Percentiles rank a stretch among this genome's conserved stretches.
phyloP scores from a whole-genome alignment of 2,888 invertebrate species.

The Tyria jacobaeae region DNA sequence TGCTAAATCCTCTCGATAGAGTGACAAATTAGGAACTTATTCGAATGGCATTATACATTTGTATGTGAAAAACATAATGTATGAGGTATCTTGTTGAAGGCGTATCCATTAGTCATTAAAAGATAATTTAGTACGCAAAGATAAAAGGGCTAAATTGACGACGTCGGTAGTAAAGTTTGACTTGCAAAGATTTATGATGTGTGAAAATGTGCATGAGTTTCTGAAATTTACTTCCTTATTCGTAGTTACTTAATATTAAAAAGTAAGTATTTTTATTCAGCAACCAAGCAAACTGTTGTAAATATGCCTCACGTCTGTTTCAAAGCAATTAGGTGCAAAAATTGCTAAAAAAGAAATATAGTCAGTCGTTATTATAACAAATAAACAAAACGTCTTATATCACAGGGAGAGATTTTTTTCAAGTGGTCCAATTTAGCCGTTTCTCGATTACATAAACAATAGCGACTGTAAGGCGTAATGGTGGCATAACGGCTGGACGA shows the following conservation, averaged over 20 bases:
- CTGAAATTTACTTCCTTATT: not conserved
- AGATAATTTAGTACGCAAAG: constrained; percentile 7
- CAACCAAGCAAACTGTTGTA: constrained; percentile 6
- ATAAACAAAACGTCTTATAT: constrained; percentile 51
- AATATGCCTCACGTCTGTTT: constrained; percentile 9
- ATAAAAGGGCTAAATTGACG: constrained; percentile 4
- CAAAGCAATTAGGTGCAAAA: constrained; percentile 17
- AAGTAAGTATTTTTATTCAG: not conserved
- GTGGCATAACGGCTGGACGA: constrained; percentile 66
- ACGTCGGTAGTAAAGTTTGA: not conserved
- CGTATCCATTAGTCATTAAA: constrained; percentile 5
- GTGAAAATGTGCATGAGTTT: constrained; percentile 10
- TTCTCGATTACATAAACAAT: constrained; percentile 76
- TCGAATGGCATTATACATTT: not conserved
- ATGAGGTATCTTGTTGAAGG: not conserved
- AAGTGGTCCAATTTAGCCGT: constrained; percentile 71
- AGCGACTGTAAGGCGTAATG: constrained; percentile 59
- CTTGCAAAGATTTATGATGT: constrained; percentile 10
- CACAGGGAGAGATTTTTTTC: constrained; percentile 53
- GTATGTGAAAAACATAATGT: no score
- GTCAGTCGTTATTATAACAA: constrained; percentile 34
- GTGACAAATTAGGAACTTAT: not conserved
- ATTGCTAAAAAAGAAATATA: constrained; percentile 31
- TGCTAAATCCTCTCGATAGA: not conserved
- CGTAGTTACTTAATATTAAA: not conserved